Base-by-base conservation (phyloP, 2,888 invertebrate genomes). In the Calameuta filiformis region DNA sequence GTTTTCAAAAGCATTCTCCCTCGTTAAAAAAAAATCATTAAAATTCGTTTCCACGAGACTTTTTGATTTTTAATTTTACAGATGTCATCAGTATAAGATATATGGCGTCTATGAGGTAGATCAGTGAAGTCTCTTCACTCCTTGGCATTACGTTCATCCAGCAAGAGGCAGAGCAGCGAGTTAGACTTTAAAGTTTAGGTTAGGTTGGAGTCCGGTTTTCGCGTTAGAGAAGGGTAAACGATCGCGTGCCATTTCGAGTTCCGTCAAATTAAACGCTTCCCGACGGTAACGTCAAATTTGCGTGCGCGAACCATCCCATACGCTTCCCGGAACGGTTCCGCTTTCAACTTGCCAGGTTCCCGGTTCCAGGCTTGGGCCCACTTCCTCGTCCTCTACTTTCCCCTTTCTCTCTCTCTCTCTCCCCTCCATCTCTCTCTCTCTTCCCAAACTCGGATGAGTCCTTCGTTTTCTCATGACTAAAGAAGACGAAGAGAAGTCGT, bases 241-340 rank as follows among this genome's bases (percentile, higher is more conserved):
- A 88, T 89, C 87, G 89, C 89, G 88, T 89, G 89, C 85, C 87
- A 87, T 87, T 88, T 87, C 83, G 83, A 85, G 82, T 85, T 85
- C 83, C 84, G 85, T 85, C 85, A 88, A 89, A 90, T 90, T 90
- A 89, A 90, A 90, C 87, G 89, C 85, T 89, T 84, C 82, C 82
- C 85, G 85, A 86, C 85, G 87, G 88, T 90, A 90, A 90, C 89
- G 89, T 90, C 87, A 86, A 87, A 89, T 89, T 90, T 88, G 89
- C 90, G 90, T 89, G 90, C 76, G 83, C 79, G 79, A 81, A 79
- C 79, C 81, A 80, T 83, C 56, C 56, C 56, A 56, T 56, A 56
- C 71, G 71, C 71, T 34, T 31, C 71, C 33, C 31, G 71, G 33
- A 34, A 34, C 71, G 33, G 71, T 71, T 34, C 71, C 71, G 71